A percentile compares a stretch with the other conserved stretches of the same genome.
These are phyloP conservation scores for Synanthedon vespiformis DNA, from an alignment of 2,888 invertebrate genomes.

Conservation along the genomic window DNA sequence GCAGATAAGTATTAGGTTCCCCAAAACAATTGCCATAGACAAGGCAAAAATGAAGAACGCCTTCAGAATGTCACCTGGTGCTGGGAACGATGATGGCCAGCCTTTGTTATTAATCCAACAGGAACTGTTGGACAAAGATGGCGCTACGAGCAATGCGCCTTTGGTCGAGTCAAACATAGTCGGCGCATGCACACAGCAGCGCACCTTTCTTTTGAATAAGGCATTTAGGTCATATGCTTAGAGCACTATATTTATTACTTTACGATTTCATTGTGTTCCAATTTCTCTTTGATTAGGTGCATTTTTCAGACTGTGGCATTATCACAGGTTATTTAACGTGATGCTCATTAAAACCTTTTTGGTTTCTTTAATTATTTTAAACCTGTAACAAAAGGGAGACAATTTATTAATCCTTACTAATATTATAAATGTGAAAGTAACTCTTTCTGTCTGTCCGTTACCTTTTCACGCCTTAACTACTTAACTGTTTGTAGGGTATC, in stretches of 20 bases:
- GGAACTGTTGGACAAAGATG: constrained; percentile 84
- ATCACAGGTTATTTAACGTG: background rate
- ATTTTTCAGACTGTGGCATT: too few species aligned
- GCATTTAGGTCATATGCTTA: constrained; percentile 61
- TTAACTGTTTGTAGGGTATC: too few species aligned
- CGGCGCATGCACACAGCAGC: constrained; percentile 59
- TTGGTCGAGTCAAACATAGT: constrained; percentile 75
- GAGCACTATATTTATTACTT: constrained; percentile 51
- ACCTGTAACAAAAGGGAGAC: too few species aligned
- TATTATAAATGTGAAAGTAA: too few species aligned
- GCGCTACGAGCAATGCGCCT: constrained; percentile 81
- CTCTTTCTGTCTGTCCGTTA: too few species aligned
- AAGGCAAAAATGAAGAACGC: constrained; percentile 81
- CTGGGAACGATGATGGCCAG: constrained; percentile 74
- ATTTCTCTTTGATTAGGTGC: constrained; percentile 10
- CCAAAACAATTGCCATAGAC: constrained; percentile 82
- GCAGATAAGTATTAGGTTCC: constrained; percentile 83
- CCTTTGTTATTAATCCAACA: constrained; percentile 79
- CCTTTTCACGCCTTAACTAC: too few species aligned
- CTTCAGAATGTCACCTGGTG: constrained; percentile 79
- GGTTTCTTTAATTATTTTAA: too few species aligned
- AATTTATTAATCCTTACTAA: too few species aligned
- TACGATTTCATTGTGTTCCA: constrained; percentile 19
- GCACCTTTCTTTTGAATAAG: constrained; percentile 54
- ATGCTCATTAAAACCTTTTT: background rate